A percentile compares a stretch with the other conserved stretches of the same genome.
Conservation (phyloP, 1,140 invertebrate genomes). For the Hylaeus anthracinus region DNA sequence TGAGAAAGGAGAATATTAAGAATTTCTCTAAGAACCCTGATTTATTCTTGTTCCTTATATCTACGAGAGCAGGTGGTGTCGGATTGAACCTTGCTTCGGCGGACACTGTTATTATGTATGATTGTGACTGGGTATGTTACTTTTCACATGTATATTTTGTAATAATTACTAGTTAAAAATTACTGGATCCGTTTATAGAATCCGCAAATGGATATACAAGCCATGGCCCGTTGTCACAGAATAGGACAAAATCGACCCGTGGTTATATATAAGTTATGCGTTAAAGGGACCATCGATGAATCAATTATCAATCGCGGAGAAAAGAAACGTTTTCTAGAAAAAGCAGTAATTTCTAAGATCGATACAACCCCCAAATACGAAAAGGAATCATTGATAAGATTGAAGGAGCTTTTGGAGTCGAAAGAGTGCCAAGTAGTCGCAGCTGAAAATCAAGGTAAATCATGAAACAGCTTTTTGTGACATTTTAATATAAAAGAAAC, state of each 20-base stretch:
- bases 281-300: slow-evolving; percentile 87
- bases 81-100: slow-evolving; percentile 88
- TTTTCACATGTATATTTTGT: slow-evolving; percentile 13
- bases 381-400: slow-evolving; percentile 41
- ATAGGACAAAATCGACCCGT: slow-evolving; percentile 90
- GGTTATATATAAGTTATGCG: slow-evolving; percentile 85
- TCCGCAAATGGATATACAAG: slow-evolving; percentile 89
- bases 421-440: slow-evolving; percentile 53
- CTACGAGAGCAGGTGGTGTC: slow-evolving; percentile 85
- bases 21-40: slow-evolving; percentile 81
- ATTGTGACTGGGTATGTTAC: slow-evolving; percentile 85
- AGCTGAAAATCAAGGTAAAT: slow-evolving; percentile 62
- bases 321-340: slow-evolving; percentile 87
- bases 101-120: slow-evolving; percentile 90
- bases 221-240: slow-evolving; percentile 89
- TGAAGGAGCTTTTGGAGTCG: slow-evolving; percentile 61
- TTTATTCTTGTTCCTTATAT: slow-evolving; percentile 84
- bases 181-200: slow-evolving; percentile 79
- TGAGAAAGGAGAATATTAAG: slow-evolving; percentile 78
- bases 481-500: no score
- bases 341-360: slow-evolving; percentile 84
- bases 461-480: no score
- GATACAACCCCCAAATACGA: background rate
- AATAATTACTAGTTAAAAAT: background rate
- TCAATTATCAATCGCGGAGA: slow-evolving; percentile 84